Percentiles rank a stretch among this genome's conserved stretches.
phyloP scores from a whole-genome alignment of 2,113 vertebrate genomes.

The Eptatretus burgeri region DNA sequence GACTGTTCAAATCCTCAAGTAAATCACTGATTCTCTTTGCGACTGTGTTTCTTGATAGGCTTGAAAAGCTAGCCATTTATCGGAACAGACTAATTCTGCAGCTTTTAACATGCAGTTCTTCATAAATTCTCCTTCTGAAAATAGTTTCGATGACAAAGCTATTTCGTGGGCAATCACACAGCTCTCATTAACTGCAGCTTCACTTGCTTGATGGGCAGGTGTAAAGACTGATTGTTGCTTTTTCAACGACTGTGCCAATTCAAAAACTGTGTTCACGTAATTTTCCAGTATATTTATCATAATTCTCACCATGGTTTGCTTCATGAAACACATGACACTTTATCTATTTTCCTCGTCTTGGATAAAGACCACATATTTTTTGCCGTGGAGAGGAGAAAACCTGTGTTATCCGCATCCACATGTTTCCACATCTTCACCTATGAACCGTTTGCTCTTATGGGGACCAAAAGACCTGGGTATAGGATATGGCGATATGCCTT shows the following conservation, averaged over 20 bases:
- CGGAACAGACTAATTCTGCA: constrained; percentile 1
- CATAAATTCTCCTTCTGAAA: neutral
- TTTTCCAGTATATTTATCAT: neutral
- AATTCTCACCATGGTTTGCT: neutral
- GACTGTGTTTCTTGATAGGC: no score
- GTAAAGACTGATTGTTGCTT: neutral
- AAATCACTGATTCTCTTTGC: no score
- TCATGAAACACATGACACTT: neutral
- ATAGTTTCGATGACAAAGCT: neutral
- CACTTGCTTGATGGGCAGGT: neutral
- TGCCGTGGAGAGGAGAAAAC: no score
- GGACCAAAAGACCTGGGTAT: no score
- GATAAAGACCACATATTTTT: no score
- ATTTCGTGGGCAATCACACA: neutral
- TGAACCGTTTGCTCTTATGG: no score
- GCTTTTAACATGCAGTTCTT: neutral
- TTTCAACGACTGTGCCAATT: neutral
- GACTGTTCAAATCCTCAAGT: no score
- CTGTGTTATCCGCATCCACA: no score
- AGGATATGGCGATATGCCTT: no score
- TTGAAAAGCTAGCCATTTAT: no score
- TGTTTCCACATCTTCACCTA: no score
- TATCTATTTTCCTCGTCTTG: neutral
- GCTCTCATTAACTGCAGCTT: neutral
- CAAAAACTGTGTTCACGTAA: neutral